Evolutionary conservation across 2,888 invertebrate genomes (phyloP).

Genomic region (Dolichopus griseipennis): DNA sequence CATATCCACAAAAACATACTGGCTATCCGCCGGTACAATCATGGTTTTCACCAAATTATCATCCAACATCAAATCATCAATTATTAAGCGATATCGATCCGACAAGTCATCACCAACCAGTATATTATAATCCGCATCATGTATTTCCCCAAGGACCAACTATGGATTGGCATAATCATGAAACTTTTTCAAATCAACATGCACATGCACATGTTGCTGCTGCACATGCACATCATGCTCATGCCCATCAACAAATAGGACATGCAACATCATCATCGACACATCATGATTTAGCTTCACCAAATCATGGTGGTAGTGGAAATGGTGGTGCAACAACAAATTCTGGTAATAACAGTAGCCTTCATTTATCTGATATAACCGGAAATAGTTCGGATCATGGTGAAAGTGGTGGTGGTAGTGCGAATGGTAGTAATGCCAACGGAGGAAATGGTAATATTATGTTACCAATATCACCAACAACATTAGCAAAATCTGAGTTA

Average conservation of each 20-base stretch:
- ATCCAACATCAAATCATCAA: slow-evolving; percentile 40
- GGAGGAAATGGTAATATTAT: not conserved
- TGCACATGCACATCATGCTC: too few relatives aligned
- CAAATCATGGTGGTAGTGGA: slow-evolving; percentile 20
- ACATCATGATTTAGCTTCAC: slow-evolving; percentile 22
- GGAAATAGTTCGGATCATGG: slow-evolving; percentile 23
- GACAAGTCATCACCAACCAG: slow-evolving; percentile 39
- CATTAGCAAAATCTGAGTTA: not conserved
- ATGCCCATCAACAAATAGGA: not conserved
- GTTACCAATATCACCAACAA: slow-evolving; percentile 15
- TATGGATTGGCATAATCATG: slow-evolving; percentile 37
- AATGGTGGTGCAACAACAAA: slow-evolving; percentile 10
- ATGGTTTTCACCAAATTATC: slow-evolving; percentile 46
- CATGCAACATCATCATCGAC: not conserved
- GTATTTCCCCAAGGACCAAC: slow-evolving; percentile 38
- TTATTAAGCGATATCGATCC: slow-evolving; percentile 43
- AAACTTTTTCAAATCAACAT: slow-evolving; percentile 32
- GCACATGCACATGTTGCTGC: slow-evolving; percentile 14
- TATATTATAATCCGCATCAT: slow-evolving; percentile 45
- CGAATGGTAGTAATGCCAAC: not conserved
- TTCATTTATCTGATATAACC: not conserved
- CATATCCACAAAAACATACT: slow-evolving; percentile 57
- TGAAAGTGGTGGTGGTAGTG: slow-evolving; percentile 12
- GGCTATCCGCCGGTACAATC: slow-evolving; percentile 41
- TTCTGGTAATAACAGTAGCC: slow-evolving; percentile 13